phyloP scores from a whole-genome alignment of 2,888 invertebrate species.

The Chironomus tentans region DNA sequence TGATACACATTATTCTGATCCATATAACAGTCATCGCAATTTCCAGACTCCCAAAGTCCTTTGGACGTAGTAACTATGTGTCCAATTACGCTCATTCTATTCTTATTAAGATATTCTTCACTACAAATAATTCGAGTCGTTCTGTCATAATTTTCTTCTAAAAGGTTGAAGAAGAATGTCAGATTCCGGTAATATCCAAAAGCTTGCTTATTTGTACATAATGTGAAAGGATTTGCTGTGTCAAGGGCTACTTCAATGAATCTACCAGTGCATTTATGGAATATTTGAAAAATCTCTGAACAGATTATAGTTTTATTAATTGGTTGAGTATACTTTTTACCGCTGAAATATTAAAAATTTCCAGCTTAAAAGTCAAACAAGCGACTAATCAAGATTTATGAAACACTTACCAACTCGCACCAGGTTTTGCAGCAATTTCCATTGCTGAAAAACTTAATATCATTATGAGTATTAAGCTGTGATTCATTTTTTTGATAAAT shows the following conservation, averaged over 20 bases:
- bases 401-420: no score
- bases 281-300: not conserved
- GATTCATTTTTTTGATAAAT: not conserved
- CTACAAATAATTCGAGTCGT: not conserved
- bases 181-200: not conserved
- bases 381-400: no score
- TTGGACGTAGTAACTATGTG: not conserved
- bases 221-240: not conserved
- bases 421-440: not conserved
- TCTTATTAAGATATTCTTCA: not conserved
- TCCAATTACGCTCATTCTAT: not conserved
- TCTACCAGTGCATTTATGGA: not conserved
- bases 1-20: not conserved
- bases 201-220: not conserved
- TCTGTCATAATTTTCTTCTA: not conserved
- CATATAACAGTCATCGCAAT: slow-evolving; percentile 8
- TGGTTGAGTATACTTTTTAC: not conserved
- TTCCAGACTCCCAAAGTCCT: not conserved
- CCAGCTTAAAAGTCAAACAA: not conserved
- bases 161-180: not conserved
- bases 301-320: not conserved
- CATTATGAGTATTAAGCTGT: not conserved
- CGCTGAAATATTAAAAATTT: not conserved
- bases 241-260: not conserved
- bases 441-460: not conserved